Evolutionary conservation across 2,113 vertebrate species (phyloP).

Genomic region (Psophia crepitans): DNA sequence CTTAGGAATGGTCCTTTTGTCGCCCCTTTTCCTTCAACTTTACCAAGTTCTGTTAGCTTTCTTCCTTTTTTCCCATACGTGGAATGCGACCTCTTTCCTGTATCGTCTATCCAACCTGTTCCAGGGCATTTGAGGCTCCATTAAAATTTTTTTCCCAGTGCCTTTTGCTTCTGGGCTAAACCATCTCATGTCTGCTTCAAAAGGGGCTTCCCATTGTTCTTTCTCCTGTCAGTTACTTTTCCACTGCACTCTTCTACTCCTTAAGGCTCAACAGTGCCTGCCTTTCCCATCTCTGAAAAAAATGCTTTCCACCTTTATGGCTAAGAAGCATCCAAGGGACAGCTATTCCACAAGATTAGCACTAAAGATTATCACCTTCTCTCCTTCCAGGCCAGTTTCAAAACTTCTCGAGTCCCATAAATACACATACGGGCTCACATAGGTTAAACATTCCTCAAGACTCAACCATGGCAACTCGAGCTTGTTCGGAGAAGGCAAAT

Average conservation of each 20-base stretch:
- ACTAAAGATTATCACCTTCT: background rate
- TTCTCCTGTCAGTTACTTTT: background rate
- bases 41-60: background rate
- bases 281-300: background rate
- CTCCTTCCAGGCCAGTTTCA: background rate
- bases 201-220: background rate
- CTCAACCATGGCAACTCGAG: background rate
- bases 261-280: background rate
- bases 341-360: background rate
- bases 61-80: background rate
- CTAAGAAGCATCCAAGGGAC: background rate
- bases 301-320: background rate
- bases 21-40: background rate
- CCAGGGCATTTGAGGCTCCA: background rate
- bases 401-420: background rate
- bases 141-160: background rate
- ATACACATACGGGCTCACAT: background rate
- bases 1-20: background rate
- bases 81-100: background rate
- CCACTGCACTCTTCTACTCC: background rate
- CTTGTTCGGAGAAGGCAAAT: background rate
- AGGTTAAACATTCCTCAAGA: background rate
- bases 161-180: background rate
- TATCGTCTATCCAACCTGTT: background rate
- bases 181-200: background rate